These are phyloP conservation scores for Thermophis baileyi DNA, from an alignment of 2,113 vertebrate species.

Conservation along the genomic window DNA sequence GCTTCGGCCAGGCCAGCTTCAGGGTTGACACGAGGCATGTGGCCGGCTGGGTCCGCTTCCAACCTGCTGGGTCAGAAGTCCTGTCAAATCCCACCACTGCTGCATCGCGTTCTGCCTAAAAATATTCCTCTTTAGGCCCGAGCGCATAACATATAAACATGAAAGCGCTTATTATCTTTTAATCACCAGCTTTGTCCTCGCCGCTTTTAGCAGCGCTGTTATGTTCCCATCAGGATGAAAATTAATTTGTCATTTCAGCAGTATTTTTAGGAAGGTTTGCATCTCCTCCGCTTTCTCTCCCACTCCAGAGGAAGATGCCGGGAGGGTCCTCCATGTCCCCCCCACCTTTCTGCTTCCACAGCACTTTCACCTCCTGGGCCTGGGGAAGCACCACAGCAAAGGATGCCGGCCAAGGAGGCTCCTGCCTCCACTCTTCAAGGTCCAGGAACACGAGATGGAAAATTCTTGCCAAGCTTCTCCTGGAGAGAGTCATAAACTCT, in stretches of 20 bases:
- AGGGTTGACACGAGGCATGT: too few relatives aligned
- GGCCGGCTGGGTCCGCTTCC: neutral
- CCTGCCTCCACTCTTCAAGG: neutral
- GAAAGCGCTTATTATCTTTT: constrained; percentile 55
- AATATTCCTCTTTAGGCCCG: constrained; percentile 48
- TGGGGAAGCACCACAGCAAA: neutral
- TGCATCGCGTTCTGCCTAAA: constrained; percentile 42
- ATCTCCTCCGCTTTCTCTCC: neutral
- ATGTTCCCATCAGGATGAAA: constrained; percentile 31
- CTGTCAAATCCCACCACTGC: neutral
- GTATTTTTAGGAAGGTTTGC: constrained; percentile 43
- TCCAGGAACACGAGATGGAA: neutral
- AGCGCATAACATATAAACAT: constrained; percentile 51
- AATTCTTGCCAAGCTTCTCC: neutral
- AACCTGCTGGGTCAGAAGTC: neutral
- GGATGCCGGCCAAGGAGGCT: neutral
- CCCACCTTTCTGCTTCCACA: neutral
- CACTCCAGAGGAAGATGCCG: neutral
- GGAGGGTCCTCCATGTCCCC: neutral
- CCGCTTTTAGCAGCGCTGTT: constrained; percentile 45
- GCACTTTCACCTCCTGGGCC: neutral
- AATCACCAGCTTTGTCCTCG: constrained; percentile 53
- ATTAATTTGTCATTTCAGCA: constrained; percentile 43
- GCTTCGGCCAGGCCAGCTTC: too few relatives aligned
- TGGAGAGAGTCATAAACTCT: neutral